Percentiles rank a stretch among this genome's conserved stretches.
These are phyloP conservation scores for Sacculina carcini DNA, from an alignment of 2,888 invertebrate genomes.

Conservation along the genomic window DNA sequence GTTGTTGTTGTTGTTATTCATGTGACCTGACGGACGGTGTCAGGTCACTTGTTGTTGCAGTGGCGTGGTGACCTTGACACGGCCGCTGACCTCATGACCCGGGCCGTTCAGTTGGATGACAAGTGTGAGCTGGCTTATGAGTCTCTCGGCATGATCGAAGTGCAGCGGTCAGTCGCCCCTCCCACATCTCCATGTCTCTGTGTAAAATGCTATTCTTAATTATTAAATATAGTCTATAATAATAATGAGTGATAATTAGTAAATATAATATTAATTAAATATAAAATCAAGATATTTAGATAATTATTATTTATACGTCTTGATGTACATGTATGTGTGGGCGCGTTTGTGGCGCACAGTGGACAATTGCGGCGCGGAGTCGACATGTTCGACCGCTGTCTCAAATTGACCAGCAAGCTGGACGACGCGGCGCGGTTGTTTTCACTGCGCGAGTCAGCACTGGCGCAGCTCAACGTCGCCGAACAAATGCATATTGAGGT, in stretches of 20 bases:
- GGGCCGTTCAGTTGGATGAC: slow-evolving; percentile 61
- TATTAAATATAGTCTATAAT: slow-evolving; percentile 4
- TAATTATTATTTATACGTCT: background rate
- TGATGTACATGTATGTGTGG: background rate
- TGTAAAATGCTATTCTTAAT: no score
- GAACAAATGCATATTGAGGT: slow-evolving; percentile 33
- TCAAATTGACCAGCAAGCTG: slow-evolving; percentile 56
- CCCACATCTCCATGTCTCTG: background rate
- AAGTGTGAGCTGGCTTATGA: slow-evolving; percentile 87
- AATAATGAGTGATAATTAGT: no score
- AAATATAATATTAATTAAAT: no score
- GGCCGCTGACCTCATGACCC: slow-evolving; percentile 45
- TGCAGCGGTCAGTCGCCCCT: slow-evolving; percentile 39
- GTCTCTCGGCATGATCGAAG: slow-evolving; percentile 77
- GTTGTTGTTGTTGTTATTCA: background rate
- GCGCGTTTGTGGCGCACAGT: slow-evolving; percentile 6
- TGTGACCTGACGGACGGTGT: background rate
- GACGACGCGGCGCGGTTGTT: slow-evolving; percentile 72
- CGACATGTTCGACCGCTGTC: slow-evolving; percentile 62
- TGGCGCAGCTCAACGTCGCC: slow-evolving; percentile 58
- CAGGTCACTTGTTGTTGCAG: slow-evolving; percentile 39
- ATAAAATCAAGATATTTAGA: no score
- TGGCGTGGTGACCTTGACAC: slow-evolving; percentile 57
- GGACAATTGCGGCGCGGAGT: slow-evolving; percentile 57
- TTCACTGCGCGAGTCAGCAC: slow-evolving; percentile 64